These are phyloP conservation scores for Cassiopea andromeda DNA, from an alignment of 30 jellyfish, hydroid and myxozoan species.

Conservation along the genomic window DNA sequence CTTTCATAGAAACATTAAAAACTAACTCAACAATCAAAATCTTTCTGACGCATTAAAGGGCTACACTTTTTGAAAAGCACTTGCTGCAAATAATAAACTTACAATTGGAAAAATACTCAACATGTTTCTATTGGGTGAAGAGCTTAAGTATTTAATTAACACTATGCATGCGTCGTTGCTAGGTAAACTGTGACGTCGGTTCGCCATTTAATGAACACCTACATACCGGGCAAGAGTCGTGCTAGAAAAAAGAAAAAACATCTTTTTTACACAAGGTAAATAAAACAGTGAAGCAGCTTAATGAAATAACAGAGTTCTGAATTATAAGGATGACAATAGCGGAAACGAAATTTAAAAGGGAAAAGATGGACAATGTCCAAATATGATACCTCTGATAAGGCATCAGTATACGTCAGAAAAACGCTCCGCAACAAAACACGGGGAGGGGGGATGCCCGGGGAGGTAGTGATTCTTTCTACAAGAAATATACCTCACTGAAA, in stretches of 20 bases:
- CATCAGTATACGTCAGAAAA: too few species aligned
- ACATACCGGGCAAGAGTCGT: constrained; percentile 97
- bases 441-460: too few species aligned
- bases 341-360: too few species aligned
- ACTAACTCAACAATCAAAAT: background rate
- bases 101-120: constrained; percentile 8
- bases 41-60: background rate
- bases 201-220: constrained; percentile 85
- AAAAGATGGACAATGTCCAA: too few species aligned
- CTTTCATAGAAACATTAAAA: background rate
- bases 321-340: too few species aligned
- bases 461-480: too few species aligned
- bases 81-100: background rate
- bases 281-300: background rate
- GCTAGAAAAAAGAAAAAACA: constrained; percentile 67
- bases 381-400: too few species aligned
- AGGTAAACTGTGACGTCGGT: constrained; percentile 48
- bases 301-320: too few species aligned
- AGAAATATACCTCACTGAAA: too few species aligned
- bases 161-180: background rate
- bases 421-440: too few species aligned
- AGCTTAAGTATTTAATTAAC: background rate
- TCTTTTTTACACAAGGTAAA: background rate
- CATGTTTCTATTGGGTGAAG: constrained; percentile 3
- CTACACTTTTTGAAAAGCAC: background rate